Conservation (phyloP, 2,888 invertebrate genomes). For the Mystacides longicornis region DNA sequence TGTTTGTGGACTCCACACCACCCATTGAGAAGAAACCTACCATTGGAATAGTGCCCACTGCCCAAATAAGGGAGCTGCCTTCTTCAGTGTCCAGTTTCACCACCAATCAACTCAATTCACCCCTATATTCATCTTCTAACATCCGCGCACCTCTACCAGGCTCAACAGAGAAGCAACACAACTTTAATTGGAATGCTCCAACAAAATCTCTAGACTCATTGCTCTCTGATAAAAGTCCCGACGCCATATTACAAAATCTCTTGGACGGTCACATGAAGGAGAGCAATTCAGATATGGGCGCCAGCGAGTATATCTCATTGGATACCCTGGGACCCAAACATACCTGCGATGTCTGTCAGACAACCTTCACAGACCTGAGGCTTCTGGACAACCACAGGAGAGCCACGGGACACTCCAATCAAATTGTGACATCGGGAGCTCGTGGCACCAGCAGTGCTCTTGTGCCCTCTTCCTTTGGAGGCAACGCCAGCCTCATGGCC, state of each 20-base stretch:
- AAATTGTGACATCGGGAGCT: conserved; percentile 29
- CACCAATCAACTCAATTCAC: neutral
- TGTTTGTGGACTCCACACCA: conserved; percentile 18
- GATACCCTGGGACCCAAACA: conserved; percentile 54
- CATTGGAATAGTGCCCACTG: conserved; percentile 5
- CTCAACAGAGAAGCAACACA: conserved; percentile 42
- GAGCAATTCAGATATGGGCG: conserved; percentile 36
- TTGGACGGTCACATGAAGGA: conserved; percentile 38
- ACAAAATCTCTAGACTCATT: conserved; percentile 12
- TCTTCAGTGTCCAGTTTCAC: conserved; percentile 5
- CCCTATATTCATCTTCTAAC: neutral
- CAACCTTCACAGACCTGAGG: conserved; percentile 49
- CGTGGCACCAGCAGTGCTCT: conserved; percentile 26
- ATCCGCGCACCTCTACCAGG: neutral
- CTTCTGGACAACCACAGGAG: conserved; percentile 49
- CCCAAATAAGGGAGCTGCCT: conserved; percentile 15
- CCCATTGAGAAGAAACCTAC: conserved; percentile 19
- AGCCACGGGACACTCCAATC: conserved; percentile 49
- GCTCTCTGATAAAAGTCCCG: conserved; percentile 33
- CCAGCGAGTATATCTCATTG: conserved; percentile 57
- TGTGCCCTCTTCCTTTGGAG: conserved; percentile 33
- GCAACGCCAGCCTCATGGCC: conserved; percentile 37
- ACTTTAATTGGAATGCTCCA: conserved; percentile 45
- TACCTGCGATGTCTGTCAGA: conserved; percentile 54
- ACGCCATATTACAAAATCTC: conserved; percentile 45